Evolutionary conservation across 1,140 invertebrate species (phyloP), one percentile per base, ranked within the genome.

Genomic region (Probaryconus sp.): DNA sequence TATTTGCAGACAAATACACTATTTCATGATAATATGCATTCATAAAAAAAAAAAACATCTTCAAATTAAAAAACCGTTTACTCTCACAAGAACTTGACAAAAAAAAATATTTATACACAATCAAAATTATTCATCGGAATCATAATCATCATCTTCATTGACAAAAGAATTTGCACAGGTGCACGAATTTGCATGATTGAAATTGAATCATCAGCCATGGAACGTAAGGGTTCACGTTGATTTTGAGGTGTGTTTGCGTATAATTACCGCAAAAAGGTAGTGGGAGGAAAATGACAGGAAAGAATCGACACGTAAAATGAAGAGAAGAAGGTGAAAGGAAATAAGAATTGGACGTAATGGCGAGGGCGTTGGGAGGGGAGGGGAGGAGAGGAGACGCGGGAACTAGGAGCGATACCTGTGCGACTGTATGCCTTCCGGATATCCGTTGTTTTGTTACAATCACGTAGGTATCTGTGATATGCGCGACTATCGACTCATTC

Each of bases 401-500:
- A 58, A 56, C 35, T 61, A 74, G 76, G 76, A 77, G 79, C 81
- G 85, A 86, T 86, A 87, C 85, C 85, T 87, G 85, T 87, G 85
- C 81, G 85, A 87, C 83, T 87, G 83, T 83, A 72, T 55, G 80
- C 60, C 76, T 79, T 87, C 85, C 85, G 85, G 85, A 87, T 80
- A 81, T 87, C 85, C 85, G 85, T 76, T 87, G 84, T 86, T 86
- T 87, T 87, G 85, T 87, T 87, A 82, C 73, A 86, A 87, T 87
- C 85, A 87, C 85, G 84, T 71, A 71, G 67, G 67, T 83, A 84
- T 85, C 81, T 73, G 71, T 67, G 35, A 80, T 79, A 76, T 70
- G 76, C 71, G 72, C 67, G 67, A 75, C 77, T 82, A 81, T 81
- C 80, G 80, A 77, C 77, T 72, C 74, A 81, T 78, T 77, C 65